These are phyloP conservation scores for Dryobota labecula DNA, from an alignment of 2,888 invertebrate genomes.

Conservation along the genomic window DNA sequence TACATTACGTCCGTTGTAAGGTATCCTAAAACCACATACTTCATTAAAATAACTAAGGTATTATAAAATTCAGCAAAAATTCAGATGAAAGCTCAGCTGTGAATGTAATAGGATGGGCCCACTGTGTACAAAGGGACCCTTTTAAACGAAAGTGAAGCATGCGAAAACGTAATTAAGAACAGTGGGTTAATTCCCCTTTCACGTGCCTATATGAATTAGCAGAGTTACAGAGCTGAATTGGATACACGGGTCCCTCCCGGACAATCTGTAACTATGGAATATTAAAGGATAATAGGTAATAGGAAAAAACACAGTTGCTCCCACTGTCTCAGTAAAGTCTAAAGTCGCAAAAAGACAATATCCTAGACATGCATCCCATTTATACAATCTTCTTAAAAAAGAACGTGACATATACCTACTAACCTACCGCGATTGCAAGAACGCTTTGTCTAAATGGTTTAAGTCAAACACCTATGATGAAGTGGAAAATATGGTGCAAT, in stretches of 20 bases:
- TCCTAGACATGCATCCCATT: too few species aligned
- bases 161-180: slow-evolving; percentile 89
- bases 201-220: slow-evolving; percentile 87
- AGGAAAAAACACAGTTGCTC: too few species aligned
- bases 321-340: too few species aligned
- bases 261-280: slow-evolving; percentile 69
- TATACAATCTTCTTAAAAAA: too few species aligned
- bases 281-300: slow-evolving; percentile 33
- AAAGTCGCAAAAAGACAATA: too few species aligned
- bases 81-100: slow-evolving; percentile 77
- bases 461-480: too few species aligned
- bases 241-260: slow-evolving; percentile 71
- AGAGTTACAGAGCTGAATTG: slow-evolving; percentile 79
- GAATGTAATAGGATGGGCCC: slow-evolving; percentile 77
- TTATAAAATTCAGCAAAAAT: slow-evolving; percentile 66
- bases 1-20: slow-evolving; percentile 23
- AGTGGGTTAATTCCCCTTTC: slow-evolving; percentile 88
- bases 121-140: slow-evolving; percentile 85
- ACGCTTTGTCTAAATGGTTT: too few species aligned
- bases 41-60: slow-evolving; percentile 66
- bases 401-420: too few species aligned
- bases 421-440: too few species aligned
- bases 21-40: slow-evolving; percentile 61
- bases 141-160: slow-evolving; percentile 88
- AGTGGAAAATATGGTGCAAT: too few species aligned